Evolutionary conservation across 2,888 invertebrate genomes (phyloP).

Genomic region (Clusia tigrina): DNA sequence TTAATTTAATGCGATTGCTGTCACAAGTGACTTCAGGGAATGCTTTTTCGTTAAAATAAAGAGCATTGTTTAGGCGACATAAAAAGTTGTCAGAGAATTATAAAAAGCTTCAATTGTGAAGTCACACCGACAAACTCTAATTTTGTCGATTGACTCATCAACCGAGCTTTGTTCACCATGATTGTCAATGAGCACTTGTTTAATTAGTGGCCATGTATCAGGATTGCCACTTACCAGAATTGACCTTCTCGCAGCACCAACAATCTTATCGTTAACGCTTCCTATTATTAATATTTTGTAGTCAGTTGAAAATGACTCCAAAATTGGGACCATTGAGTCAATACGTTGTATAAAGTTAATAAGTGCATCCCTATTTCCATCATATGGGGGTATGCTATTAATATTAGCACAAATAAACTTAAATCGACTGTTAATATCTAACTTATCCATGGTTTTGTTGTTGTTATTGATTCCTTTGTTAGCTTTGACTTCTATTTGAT

Average conservation of each 20-base stretch:
- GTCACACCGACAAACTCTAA: constrained; percentile 23
- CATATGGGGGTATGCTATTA: constrained; percentile 11
- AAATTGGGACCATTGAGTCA: constrained; percentile 22
- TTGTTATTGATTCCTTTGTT: too few relatives aligned
- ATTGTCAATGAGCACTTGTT: constrained; percentile 13
- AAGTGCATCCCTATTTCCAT: constrained; percentile 20
- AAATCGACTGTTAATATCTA: neutral
- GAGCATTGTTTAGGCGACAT: constrained; percentile 14
- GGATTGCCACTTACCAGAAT: constrained; percentile 18
- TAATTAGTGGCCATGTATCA: constrained; percentile 16
- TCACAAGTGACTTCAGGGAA: neutral
- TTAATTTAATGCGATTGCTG: constrained; percentile 7
- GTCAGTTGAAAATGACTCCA: constrained; percentile 17
- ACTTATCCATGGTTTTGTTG: neutral
- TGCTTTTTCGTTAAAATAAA: neutral
- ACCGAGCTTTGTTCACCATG: constrained; percentile 16
- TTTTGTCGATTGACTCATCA: constrained; percentile 15
- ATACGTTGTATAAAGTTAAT: constrained; percentile 25
- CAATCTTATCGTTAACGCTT: too few relatives aligned
- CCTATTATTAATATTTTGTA: constrained; percentile 21
- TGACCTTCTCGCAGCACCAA: constrained; percentile 19
- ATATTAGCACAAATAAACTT: neutral
- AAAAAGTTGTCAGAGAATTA: constrained; percentile 9
- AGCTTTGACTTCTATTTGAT: too few relatives aligned
- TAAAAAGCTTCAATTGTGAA: constrained; percentile 19